A percentile compares a stretch with the other conserved stretches of the same genome.
Conservation (phyloP, 2,888 invertebrate genomes). For the Caenorhabditis sp. region DNA sequence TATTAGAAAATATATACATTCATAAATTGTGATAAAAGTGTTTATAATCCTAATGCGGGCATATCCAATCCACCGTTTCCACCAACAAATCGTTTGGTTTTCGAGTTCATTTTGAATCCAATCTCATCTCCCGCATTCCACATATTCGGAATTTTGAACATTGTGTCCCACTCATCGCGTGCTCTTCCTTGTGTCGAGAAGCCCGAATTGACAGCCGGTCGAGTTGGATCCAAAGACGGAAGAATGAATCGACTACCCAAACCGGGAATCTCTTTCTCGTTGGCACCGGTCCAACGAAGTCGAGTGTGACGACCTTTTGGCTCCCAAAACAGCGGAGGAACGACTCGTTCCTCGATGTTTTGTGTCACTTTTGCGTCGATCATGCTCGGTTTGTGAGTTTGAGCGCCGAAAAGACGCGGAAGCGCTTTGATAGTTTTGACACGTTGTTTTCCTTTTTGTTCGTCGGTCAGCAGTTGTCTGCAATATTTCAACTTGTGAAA, state of each 20-base stretch:
- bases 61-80: conserved; percentile 62
- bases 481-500: conserved; percentile 1
- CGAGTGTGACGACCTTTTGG: conserved; percentile 62
- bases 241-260: conserved; percentile 55
- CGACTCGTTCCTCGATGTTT: conserved; percentile 59
- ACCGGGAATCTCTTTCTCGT: conserved; percentile 61
- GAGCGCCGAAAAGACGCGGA: conserved; percentile 49
- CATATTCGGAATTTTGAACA: conserved; percentile 62
- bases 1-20: background rate
- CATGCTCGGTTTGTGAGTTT: conserved; percentile 30
- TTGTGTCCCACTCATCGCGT: conserved; percentile 64
- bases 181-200: conserved; percentile 63
- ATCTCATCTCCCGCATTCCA: conserved; percentile 64
- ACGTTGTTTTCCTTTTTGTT: conserved; percentile 45
- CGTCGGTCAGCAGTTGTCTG: conserved; percentile 44
- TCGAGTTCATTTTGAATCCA: conserved; percentile 55
- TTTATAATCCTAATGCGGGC: conserved; percentile 48
- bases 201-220: conserved; percentile 60
- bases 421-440: conserved; percentile 40
- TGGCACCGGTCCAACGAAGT: conserved; percentile 64
- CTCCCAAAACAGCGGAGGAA: conserved; percentile 59
- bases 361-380: conserved; percentile 53
- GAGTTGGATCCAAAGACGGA: conserved; percentile 64
- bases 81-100: conserved; percentile 58
- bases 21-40: background rate